Base-by-base conservation (phyloP, 2,113 vertebrate species). In the Litocranius walleri region DNA sequence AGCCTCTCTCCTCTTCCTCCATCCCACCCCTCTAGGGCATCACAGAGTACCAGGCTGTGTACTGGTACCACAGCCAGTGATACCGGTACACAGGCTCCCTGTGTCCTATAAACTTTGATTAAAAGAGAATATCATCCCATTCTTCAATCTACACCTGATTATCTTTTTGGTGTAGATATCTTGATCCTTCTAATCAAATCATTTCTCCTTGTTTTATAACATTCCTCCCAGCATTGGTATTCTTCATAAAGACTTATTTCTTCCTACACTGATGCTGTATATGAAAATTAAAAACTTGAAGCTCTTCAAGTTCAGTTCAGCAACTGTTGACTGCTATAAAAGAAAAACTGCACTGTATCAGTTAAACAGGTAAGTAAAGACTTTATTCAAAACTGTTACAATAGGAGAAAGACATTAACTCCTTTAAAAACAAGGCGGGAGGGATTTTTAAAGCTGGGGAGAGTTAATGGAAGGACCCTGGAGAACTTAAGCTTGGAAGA, bases 231-330 rank as follows among this genome's bases (percentile, higher is more conserved):
- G n/a, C 16, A 54, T 6, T 77, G 16, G 27, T 40, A 45, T 23
- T 30, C 57, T 87, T 71, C 40, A 54, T 5, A 81, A 82, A 94
- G 77, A 30, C 43, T 88, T n/a, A 21, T 36, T 59, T 88, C 85
- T 92, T 91, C 61, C 56, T 36, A 62, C 83, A 86, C 30, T 78
- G 27, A 82, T 61, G n/a, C 16, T 74, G 25, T 54, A 30, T 4
- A 43, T 62, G 25, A 97, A 23, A 94, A 77, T 83, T 59, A 93
- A 91, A 94, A 48, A 54, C 25, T 57, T 61, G 12, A 97, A 91
- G 57, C 64, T 78, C 52, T 71, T 93, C 56, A 88, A 84, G 45
- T 83, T 62, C 23, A 84, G 56, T 56, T 92, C 59, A 88, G 83
- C 45, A 59, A 83, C 80, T 91, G 23, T 82, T 93, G 57, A 82